A percentile compares a stretch with the other conserved stretches of the same genome.
These are phyloP conservation scores for Synergus gifuensis DNA, from an alignment of 2,888 invertebrate genomes.

Conservation along the genomic window DNA sequence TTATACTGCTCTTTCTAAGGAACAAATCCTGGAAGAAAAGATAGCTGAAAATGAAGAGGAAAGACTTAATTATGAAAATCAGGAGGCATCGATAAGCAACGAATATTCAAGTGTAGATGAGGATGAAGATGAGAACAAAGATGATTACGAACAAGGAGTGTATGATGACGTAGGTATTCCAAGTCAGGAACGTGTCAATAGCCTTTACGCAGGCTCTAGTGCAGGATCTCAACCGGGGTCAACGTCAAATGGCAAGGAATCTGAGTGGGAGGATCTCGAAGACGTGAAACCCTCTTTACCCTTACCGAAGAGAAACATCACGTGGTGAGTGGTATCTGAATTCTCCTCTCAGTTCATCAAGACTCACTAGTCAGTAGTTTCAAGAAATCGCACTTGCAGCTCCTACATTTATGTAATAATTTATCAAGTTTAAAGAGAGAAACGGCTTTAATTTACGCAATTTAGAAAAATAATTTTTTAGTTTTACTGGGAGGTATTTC, in stretches of 20 bases:
- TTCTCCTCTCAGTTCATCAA: constrained; percentile 4
- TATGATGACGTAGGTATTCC: constrained; percentile 70
- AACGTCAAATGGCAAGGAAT: constrained; percentile 66
- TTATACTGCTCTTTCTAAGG: constrained; percentile 34
- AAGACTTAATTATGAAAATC: constrained; percentile 46
- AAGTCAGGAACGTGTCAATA: constrained; percentile 72
- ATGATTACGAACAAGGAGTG: constrained; percentile 58
- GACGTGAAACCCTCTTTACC: constrained; percentile 55
- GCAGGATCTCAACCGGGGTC: constrained; percentile 59
- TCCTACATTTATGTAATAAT: constrained; percentile 2
- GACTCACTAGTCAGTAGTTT: constrained; percentile 18
- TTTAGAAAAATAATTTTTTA: not conserved
- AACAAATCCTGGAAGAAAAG: constrained; percentile 14
- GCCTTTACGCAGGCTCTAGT: constrained; percentile 70
- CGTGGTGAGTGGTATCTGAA: constrained; percentile 51
- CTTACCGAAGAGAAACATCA: constrained; percentile 47
- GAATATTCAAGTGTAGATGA: constrained; percentile 66
- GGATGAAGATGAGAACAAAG: constrained; percentile 49
- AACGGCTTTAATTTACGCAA: not conserved
- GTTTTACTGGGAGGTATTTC: not conserved
- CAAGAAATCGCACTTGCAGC: not conserved
- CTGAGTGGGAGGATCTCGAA: constrained; percentile 74
- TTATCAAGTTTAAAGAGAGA: not conserved
- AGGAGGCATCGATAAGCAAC: constrained; percentile 59
- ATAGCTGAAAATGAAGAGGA: constrained; percentile 25